Evolutionary conservation across 2,797 vertebrate species (phyloP), one percentile per base, ranked within the genome.

Genomic region (Hyperoplus immaculatus): DNA sequence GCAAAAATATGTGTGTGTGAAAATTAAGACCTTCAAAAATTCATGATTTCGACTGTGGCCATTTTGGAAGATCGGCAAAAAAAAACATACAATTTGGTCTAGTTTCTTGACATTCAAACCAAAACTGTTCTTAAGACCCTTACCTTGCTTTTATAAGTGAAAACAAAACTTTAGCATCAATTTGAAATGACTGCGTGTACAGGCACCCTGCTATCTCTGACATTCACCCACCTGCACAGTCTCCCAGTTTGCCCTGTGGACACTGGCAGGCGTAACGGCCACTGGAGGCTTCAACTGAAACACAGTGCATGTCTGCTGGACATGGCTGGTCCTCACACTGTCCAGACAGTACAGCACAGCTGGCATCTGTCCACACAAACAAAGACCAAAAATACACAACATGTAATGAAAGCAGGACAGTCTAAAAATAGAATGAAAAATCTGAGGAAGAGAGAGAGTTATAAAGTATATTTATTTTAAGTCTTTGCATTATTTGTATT

Each of bases 251-350:
- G 55, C 98, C 98, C 0, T 96, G 96, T 1, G 98, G 98, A 92
- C 98, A 99, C 91, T 99, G 98, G 90, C 98, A 99, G 58, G 96
- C 96, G 49, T 96, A 98, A 0, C 95, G 96, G 60, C 97, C 97
- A 73, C 95, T 96, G 83, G 83, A 95, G 81, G 94, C 95, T 90
- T 97, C 96, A 0, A 96, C 94, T 9, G 96, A 95, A 57, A 99
- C 96, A 75, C 98, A 99, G 72, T 98, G 97, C 98, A 99, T 99
- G 89, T 99, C 98, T 9, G 94, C 95, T 0, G 98, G 98, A 88
- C 98, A 99, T 0, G 96, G 95, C 78, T 98, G 97, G 65, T 97
- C 97, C 77, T 96, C 86, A 67, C 98, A 99, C 78, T 96, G 96
- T 72, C 97, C 97, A 0, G 91, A 95, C 47, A 95, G 91, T 0